Percentiles rank a stretch among this genome's conserved stretches.
Evolutionary conservation across 2,113 vertebrate species (phyloP).

Genomic region (Phaethornis superciliosus): DNA sequence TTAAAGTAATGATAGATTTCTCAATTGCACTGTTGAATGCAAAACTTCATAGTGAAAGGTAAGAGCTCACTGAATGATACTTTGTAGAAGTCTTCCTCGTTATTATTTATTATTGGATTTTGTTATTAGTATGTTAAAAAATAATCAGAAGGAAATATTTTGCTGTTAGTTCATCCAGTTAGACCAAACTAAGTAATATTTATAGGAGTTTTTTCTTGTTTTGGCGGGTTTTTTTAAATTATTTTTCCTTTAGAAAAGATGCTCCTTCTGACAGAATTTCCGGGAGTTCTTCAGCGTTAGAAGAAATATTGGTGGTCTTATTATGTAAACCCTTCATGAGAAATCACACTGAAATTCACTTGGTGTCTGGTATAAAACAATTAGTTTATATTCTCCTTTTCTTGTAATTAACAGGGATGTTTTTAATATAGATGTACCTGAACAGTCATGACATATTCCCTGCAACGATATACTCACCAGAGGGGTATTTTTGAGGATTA

Average conservation of each 20-base stretch:
- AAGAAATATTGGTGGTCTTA: background rate
- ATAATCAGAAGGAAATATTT: background rate
- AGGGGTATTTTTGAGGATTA: background rate
- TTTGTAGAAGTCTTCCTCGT: background rate
- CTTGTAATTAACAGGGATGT: background rate
- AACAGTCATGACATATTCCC: background rate
- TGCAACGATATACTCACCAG: background rate
- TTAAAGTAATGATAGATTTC: background rate
- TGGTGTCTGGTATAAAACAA: background rate
- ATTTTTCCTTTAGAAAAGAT: background rate
- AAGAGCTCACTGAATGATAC: background rate
- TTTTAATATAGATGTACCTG: background rate
- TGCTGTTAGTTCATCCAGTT: background rate
- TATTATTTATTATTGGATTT: background rate
- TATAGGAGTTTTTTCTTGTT: too few species aligned
- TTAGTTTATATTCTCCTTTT: background rate
- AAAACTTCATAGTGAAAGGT: background rate
- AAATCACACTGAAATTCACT: background rate
- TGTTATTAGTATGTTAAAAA: background rate
- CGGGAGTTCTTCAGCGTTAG: background rate
- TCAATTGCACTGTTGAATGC: background rate
- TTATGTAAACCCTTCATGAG: background rate
- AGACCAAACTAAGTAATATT: background rate
- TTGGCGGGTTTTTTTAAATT: too few species aligned
- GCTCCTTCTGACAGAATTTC: background rate